Base-by-base conservation (phyloP, 2,888 invertebrate species). In the Drosophila acutilabella region DNA sequence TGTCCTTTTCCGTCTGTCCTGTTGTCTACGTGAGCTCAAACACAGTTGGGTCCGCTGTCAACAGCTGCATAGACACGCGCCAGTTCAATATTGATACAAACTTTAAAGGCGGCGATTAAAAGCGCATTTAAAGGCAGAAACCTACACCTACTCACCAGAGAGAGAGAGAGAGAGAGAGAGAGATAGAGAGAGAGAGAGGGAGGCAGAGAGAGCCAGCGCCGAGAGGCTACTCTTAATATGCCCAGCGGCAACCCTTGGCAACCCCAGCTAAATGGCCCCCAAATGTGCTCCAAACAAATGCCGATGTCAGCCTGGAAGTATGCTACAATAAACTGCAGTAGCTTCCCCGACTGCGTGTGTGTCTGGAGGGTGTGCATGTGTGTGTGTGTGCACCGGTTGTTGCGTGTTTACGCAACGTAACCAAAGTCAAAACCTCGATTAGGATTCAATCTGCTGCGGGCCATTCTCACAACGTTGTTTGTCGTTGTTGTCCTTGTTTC, bases 381-480 rank as follows among this genome's bases (percentile, higher is more conserved):
- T 53, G 64, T 62, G 58, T 51, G 30, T 66, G 52, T 69, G 71
- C 69, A 80, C 73, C 88, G 83, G 87, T 84, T 85, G 88, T 90
- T 90, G 90, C 89, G 89, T 90, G 91, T 89, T 90, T 90, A 91
- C 90, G 90, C 90, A 91, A 90, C 88, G 90, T 91, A 89, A 90
- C 91, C 91, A 90, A 86, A 91, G 91, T 90, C 91, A 90, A 84
- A 90, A 89, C 91, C 91, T 85, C 89, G 90, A 90, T 91, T 91
- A 90, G 90, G 88, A 89, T 89, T 91, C 88, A 91, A 91, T 88
- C 89, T 88, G 87, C 81, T 89, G 88, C 75, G 67, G 71, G 74
- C 57, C 66, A 78, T 71, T 74, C 71, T 78, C 69, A 59, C 71
- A 73, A 70, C 74, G 64, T 68, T 76, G 71, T 71, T 71, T 72